Conservation (phyloP, 2,797 vertebrate genomes). For the Typhlichthys eigenmanni region DNA sequence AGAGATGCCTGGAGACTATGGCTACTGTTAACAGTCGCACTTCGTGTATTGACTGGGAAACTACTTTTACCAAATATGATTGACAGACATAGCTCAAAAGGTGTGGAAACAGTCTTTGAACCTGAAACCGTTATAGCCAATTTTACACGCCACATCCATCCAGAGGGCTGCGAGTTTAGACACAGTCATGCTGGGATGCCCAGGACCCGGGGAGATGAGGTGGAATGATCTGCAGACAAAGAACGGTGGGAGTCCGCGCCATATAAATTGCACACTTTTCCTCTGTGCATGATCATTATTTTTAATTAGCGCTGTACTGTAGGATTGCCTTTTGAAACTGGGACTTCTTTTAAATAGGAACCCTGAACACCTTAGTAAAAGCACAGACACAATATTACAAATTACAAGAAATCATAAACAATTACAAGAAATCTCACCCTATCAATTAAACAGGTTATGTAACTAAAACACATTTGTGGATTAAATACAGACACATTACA, state of each 20-base stretch:
- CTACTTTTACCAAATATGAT: not conserved
- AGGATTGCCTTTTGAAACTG: too few species aligned
- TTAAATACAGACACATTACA: too few species aligned
- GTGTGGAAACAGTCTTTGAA: conserved; percentile 41
- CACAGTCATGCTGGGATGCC: conserved; percentile 52
- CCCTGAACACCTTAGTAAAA: too few species aligned
- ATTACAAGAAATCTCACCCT: too few species aligned
- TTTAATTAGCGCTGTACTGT: conserved; percentile 46
- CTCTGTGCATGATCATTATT: conserved; percentile 59
- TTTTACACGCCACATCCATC: conserved; percentile 38
- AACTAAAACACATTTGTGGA: too few species aligned
- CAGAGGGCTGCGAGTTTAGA: conserved; percentile 43
- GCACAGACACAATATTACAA: too few species aligned
- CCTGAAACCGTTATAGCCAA: conserved; percentile 50
- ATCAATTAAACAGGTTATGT: too few species aligned
- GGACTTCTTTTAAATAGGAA: too few species aligned
- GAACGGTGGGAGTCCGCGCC: conserved; percentile 48
- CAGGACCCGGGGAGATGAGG: conserved; percentile 45
- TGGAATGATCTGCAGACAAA: conserved; percentile 64
- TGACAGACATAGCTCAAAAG: conserved; percentile 14
- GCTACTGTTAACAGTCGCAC: not conserved
- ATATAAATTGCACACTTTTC: conserved; percentile 44
- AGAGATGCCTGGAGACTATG: not conserved
- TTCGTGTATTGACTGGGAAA: conserved; percentile 18
- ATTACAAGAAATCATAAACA: too few species aligned